Percentiles rank a stretch among this genome's conserved stretches.
Conservation (phyloP, 1,140 invertebrate species). For the Solen grandis region DNA sequence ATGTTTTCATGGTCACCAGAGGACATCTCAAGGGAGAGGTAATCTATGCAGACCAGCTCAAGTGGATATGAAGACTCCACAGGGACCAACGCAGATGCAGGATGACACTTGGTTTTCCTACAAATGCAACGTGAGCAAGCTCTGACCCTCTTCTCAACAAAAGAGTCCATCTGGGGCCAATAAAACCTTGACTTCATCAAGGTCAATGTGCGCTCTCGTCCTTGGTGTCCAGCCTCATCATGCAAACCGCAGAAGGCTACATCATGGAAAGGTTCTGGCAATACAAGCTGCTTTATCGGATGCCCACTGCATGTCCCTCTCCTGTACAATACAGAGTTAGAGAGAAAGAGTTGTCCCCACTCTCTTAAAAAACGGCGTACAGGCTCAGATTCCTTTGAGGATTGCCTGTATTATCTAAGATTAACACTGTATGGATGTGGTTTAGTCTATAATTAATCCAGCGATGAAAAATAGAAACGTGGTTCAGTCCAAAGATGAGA, state of each 20-base stretch:
- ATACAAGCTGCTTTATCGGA: slow-evolving; percentile 12
- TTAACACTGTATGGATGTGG: too few relatives aligned
- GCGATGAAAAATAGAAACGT: too few relatives aligned
- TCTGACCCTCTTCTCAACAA: not conserved
- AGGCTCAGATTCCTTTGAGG: too few relatives aligned
- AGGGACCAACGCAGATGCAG: slow-evolving; percentile 21
- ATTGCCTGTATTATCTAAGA: too few relatives aligned
- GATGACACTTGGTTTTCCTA: slow-evolving; percentile 6
- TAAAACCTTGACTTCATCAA: slow-evolving; percentile 8
- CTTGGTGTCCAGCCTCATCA: slow-evolving; percentile 37
- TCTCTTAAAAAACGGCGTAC: slow-evolving; percentile 47
- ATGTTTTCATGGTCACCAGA: slow-evolving; percentile 44
- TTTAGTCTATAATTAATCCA: too few relatives aligned
- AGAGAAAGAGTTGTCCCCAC: slow-evolving; percentile 1
- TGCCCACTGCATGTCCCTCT: slow-evolving; percentile 4
- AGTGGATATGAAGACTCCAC: slow-evolving; percentile 39
- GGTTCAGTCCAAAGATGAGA: too few relatives aligned
- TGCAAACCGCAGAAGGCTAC: slow-evolving; percentile 35
- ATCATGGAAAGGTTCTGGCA: not conserved
- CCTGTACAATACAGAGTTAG: slow-evolving; percentile 40
- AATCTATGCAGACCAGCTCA: slow-evolving; percentile 52
- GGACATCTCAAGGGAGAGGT: slow-evolving; percentile 22
- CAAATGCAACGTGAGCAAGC: slow-evolving; percentile 14
- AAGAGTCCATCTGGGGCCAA: slow-evolving; percentile 33
- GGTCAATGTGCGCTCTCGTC: not conserved